phyloP scores from a whole-genome alignment of 2,888 invertebrate species.

The Polia nebulosa region DNA sequence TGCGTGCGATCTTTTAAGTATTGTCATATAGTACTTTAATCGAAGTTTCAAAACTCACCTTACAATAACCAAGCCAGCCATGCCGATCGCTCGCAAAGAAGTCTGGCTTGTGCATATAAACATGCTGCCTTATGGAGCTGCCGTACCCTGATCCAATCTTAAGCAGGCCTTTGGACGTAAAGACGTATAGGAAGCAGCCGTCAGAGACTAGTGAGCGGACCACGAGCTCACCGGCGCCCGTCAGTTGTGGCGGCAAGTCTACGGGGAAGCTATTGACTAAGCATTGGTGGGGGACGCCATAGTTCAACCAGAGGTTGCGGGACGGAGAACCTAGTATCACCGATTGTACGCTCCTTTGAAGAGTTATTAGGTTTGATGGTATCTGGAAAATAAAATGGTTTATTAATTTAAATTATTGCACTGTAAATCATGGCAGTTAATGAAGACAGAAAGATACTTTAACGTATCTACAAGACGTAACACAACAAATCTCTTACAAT shows the following conservation, averaged over 20 bases:
- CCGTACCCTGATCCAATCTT: constrained; percentile 99
- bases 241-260: constrained; percentile 80
- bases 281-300: constrained; percentile 95
- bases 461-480: background rate
- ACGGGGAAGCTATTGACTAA: constrained; percentile 93
- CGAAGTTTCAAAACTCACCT: constrained; percentile 87
- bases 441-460: background rate
- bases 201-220: constrained; percentile 95
- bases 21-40: background rate
- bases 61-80: constrained; percentile 97
- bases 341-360: constrained; percentile 97
- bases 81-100: constrained; percentile 95
- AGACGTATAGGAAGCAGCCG: constrained; percentile 97
- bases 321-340: constrained; percentile 96
- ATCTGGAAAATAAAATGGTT: constrained; percentile 88
- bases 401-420: background rate
- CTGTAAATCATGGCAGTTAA: background rate
- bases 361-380: constrained; percentile 95
- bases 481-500: background rate
- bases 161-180: constrained; percentile 95
- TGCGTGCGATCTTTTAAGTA: no score
- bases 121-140: constrained; percentile 97
- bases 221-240: constrained; percentile 82
- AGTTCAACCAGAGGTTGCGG: constrained; percentile 97
- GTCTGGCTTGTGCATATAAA: constrained; percentile 95